A percentile compares a stretch with the other conserved stretches of the same genome.
Conservation (phyloP, 2,888 invertebrate genomes). For the Polymixis lichenea region DNA sequence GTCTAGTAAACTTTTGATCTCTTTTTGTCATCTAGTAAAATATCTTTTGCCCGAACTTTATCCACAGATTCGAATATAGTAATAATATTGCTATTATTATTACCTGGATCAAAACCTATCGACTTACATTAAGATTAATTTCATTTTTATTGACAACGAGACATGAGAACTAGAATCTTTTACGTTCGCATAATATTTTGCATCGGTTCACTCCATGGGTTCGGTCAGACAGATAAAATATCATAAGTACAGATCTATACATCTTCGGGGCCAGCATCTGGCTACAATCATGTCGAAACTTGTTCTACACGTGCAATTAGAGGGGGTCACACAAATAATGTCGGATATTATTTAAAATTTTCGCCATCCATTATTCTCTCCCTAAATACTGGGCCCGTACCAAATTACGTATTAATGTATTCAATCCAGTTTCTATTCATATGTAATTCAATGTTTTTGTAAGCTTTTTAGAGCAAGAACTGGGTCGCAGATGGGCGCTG, state of each 20-base stretch:
- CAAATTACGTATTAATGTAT: conserved; percentile 89
- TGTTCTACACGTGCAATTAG: conserved; percentile 83
- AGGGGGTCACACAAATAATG: conserved; percentile 77
- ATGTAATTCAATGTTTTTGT: conserved; percentile 88
- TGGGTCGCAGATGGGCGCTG: conserved; percentile 87
- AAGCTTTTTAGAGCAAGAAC: conserved; percentile 84
- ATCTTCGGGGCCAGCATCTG: conserved; percentile 69
- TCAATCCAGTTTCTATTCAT: conserved; percentile 90
- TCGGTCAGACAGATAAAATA: conserved; percentile 13
- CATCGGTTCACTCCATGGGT: conserved; percentile 14
- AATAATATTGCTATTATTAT: not conserved
- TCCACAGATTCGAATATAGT: not conserved
- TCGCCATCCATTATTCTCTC: conserved; percentile 86
- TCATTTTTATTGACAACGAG: not conserved
- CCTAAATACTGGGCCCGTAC: conserved; percentile 87
- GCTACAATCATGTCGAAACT: conserved; percentile 80
- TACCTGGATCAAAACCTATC: not conserved
- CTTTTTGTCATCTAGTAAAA: not conserved
- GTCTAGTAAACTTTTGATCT: not conserved
- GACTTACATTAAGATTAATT: conserved; percentile 17
- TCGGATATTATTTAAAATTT: conserved; percentile 81
- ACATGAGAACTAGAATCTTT: conserved; percentile 33
- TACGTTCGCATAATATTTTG: conserved; percentile 28
- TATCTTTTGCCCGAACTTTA: not conserved
- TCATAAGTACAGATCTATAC: conserved; percentile 17